phyloP scores from a whole-genome alignment of 35 echinoderm and acorn worm species.

The Antedon bifida region DNA sequence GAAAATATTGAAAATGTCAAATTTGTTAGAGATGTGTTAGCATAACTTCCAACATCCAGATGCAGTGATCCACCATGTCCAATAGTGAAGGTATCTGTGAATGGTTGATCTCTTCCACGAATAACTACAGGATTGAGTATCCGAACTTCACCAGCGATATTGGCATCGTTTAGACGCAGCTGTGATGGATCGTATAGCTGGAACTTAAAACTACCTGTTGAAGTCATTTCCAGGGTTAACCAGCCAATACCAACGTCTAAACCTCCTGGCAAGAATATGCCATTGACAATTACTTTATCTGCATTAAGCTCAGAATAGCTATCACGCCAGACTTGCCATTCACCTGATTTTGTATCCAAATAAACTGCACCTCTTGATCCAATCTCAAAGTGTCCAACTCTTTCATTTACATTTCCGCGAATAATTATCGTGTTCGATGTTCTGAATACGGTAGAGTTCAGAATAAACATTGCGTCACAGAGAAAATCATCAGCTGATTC shows the following conservation, averaged over 20 bases:
- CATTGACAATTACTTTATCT: slow-evolving; percentile 13
- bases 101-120: background rate
- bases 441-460: slow-evolving; percentile 20
- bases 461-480: slow-evolving; percentile 23
- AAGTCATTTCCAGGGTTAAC: slow-evolving; percentile 1
- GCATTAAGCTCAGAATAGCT: slow-evolving; percentile 13
- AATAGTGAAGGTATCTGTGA: background rate
- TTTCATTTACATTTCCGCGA: slow-evolving; percentile 7
- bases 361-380: slow-evolving; percentile 10
- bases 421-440: slow-evolving; percentile 11
- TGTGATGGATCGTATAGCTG: slow-evolving; percentile 10
- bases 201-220: slow-evolving; percentile 15
- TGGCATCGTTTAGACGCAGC: background rate
- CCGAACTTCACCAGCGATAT: background rate
- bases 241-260: slow-evolving; percentile 17
- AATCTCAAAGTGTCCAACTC: slow-evolving; percentile 23
- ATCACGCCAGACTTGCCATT: background rate
- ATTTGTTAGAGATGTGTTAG: slow-evolving; percentile 11
- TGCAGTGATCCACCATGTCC: slow-evolving; percentile 19
- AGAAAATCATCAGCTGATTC: slow-evolving; percentile 29
- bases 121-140: slow-evolving; percentile 17
- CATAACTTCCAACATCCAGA: slow-evolving; percentile 22
- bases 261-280: slow-evolving; percentile 43
- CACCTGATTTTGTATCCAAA: slow-evolving; percentile 14
- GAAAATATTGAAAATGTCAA: slow-evolving; percentile 19